Conservation (phyloP, 2,797 vertebrate species). For the Hafferia zeledoni region DNA sequence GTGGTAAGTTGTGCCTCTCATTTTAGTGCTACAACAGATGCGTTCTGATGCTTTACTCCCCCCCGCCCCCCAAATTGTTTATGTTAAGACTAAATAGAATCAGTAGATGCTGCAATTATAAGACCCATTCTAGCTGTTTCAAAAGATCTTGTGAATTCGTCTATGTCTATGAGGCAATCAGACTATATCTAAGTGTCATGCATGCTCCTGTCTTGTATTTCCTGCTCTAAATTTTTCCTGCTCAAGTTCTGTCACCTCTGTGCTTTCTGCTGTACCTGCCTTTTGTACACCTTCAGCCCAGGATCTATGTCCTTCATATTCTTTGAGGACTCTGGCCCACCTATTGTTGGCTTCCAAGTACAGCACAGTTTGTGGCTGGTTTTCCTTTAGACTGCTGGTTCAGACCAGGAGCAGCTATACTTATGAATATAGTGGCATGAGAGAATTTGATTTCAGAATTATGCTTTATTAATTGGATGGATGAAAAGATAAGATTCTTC, state of each 20-base stretch:
- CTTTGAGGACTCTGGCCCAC: not conserved
- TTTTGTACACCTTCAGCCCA: not conserved
- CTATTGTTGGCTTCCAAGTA: not conserved
- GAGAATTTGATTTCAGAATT: not conserved
- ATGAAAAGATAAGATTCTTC: not conserved
- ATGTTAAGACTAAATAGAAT: not conserved
- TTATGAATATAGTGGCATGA: not conserved
- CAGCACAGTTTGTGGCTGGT: not conserved
- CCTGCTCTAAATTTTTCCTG: not conserved
- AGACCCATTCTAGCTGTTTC: not conserved
- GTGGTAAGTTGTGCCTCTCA: not conserved
- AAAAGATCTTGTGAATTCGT: not conserved
- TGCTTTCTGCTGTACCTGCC: not conserved
- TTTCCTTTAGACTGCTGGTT: not conserved
- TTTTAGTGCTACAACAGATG: not conserved
- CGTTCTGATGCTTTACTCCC: fast-evolving
- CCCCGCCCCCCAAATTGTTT: not conserved
- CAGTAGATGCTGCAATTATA: not conserved
- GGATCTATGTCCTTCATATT: not conserved
- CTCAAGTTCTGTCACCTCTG: not conserved
- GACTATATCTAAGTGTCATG: not conserved
- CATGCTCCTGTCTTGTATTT: not conserved
- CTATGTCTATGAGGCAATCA: not conserved
- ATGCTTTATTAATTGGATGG: not conserved
- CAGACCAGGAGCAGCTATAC: not conserved